Conservation (phyloP, 2,888 invertebrate genomes). For the Phania funesta region DNA sequence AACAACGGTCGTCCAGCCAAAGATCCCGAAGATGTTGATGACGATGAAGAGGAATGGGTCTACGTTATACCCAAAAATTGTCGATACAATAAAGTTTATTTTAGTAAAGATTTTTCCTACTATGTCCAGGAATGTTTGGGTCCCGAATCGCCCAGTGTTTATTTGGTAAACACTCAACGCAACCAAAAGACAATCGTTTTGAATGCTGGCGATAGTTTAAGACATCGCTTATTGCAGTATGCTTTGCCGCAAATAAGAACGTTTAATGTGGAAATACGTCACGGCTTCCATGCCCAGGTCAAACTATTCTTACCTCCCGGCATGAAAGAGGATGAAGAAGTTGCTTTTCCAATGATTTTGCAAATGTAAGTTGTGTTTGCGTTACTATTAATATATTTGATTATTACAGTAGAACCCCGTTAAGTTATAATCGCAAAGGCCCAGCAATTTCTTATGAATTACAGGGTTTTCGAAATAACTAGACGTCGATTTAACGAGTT, state of each 20-base stretch:
- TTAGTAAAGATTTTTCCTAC: slow-evolving; percentile 84
- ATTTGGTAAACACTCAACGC: slow-evolving; percentile 83
- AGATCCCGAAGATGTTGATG: slow-evolving; percentile 62
- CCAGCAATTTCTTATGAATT: too few relatives aligned
- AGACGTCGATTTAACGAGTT: too few relatives aligned
- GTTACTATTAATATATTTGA: background rate
- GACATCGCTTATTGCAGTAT: slow-evolving; percentile 84
- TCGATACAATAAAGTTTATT: slow-evolving; percentile 85
- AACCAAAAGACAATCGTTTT: slow-evolving; percentile 84
- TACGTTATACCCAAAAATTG: slow-evolving; percentile 82
- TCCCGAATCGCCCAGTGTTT: slow-evolving; percentile 86
- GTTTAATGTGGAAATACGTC: slow-evolving; percentile 84
- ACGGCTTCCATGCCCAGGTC: slow-evolving; percentile 87
- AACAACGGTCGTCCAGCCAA: slow-evolving; percentile 66
- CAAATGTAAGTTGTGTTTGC: slow-evolving; percentile 85
- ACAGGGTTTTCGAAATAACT: too few relatives aligned
- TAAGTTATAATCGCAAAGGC: too few relatives aligned
- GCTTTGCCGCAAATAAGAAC: slow-evolving; percentile 89
- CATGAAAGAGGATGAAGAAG: slow-evolving; percentile 90
- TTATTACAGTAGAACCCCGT: too few relatives aligned
- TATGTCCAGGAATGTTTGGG: slow-evolving; percentile 90
- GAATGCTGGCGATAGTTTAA: slow-evolving; percentile 85
- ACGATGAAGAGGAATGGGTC: slow-evolving; percentile 73
- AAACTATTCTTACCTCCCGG: slow-evolving; percentile 91
- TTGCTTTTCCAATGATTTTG: slow-evolving; percentile 89